phyloP scores from a whole-genome alignment of 2,113 vertebrate genomes.

The Microcebus ravelobensis region DNA sequence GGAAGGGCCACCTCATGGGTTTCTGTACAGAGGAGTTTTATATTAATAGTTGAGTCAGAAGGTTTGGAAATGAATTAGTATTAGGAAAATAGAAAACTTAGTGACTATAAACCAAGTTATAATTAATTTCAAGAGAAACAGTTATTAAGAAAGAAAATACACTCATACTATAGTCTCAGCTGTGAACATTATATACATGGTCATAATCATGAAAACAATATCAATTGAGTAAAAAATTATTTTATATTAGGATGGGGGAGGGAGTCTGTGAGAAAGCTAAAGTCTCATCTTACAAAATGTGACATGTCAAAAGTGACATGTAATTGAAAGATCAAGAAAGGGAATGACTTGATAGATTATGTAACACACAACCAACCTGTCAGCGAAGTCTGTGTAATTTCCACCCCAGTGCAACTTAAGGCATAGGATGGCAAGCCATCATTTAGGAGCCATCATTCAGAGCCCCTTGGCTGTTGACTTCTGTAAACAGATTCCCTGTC shows the following conservation, averaged over 20 bases:
- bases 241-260: background rate
- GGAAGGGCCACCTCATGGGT: fast-evolving
- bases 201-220: background rate
- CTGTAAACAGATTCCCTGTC: background rate
- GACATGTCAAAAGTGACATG: background rate
- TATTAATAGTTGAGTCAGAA: background rate
- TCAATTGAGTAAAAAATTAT: background rate
- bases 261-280: background rate
- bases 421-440: background rate
- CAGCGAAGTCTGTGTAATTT: background rate
- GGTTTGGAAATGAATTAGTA: background rate
- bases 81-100: background rate
- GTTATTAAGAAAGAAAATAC: constrained; percentile 8
- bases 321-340: background rate
- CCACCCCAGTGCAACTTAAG: background rate
- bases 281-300: background rate
- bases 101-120: background rate
- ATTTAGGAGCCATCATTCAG: background rate
- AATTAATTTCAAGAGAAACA: background rate
- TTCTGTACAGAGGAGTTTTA: background rate
- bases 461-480: background rate
- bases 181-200: background rate
- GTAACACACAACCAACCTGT: background rate
- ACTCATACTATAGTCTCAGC: background rate
- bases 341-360: background rate